Base-by-base conservation (phyloP, 2,888 invertebrate genomes). In the Andricus curvator region DNA sequence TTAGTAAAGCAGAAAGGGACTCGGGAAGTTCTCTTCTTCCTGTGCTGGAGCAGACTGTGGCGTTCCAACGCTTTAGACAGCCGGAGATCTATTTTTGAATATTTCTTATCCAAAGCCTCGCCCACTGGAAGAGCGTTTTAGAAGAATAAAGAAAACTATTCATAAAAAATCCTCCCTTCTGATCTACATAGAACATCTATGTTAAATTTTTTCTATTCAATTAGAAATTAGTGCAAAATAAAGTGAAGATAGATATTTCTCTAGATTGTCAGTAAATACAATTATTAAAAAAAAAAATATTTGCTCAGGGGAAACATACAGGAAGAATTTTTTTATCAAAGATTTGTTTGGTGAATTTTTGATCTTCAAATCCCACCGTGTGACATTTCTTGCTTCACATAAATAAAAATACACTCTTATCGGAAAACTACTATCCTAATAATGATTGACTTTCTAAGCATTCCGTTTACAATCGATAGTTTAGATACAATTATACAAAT, bases 51-150 rank as follows among this genome's bases (percentile, higher is more conserved):
- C 17, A 64, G 60, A 78, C n/a, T 70, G 64, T 64, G 29, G 29
- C 51, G 70, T 70, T 70, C 48, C 51, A 29, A 11, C 20, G 51
- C 33, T 15, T 70, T 56, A 70, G 51, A 51, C 70, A 70, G 51
- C 9, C 70, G n/a, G 70, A 70, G 13, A 51, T 70, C 70, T 70
- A 70, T 70, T 70, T 70, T 70, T 70, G 70, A 70, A 48, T 70
- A 13, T 70, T 70, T 70, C 70, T 70, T 51, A 51, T 48, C 48
- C 48, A 70, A 51, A 51, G 29, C 29, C 29, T 70, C 29, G 29
- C 29, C 51, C 51, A 70, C 70, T 70, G 68, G 48, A 68, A 25
- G 68, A 22, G 60, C 22, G 60, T 60, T 22, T 60, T 22, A 48
- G 5, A 17, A 60, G n/a, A 60, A 60, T 60, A 22, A 20, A 60